These are phyloP conservation scores for Bhutanitis thaidina DNA, from an alignment of 2,888 invertebrate genomes.

Conservation along the genomic window DNA sequence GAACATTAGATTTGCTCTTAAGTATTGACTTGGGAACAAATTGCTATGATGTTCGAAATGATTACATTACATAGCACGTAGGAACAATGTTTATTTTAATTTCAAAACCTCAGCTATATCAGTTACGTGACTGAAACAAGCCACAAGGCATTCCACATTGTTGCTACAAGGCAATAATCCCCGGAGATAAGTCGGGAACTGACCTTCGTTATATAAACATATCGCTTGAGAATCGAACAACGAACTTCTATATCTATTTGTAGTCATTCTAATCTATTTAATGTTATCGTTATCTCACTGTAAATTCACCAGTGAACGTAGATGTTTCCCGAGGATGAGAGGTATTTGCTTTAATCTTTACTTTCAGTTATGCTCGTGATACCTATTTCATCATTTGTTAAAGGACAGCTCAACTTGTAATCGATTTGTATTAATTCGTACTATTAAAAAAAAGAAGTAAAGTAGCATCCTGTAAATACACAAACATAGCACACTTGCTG, in stretches of 20 bases:
- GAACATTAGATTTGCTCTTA: too few relatives aligned
- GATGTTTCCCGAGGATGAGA: not conserved
- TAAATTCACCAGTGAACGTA: not conserved
- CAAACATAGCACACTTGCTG: too few relatives aligned
- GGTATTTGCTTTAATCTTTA: too few relatives aligned
- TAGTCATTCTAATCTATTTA: not conserved
- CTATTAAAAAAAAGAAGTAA: too few relatives aligned
- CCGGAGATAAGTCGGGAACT: not conserved
- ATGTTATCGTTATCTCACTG: conserved; percentile 3
- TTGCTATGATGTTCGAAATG: too few relatives aligned
- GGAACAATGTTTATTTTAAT: conserved; percentile 16
- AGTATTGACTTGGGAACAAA: too few relatives aligned
- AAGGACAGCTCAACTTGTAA: too few relatives aligned
- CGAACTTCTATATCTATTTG: not conserved
- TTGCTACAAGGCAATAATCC: conserved; percentile 35
- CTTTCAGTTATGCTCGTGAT: too few relatives aligned
- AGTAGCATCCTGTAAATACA: too few relatives aligned
- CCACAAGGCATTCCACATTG: conserved; percentile 31
- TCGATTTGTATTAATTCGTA: too few relatives aligned
- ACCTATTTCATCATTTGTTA: too few relatives aligned
- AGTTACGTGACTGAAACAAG: conserved; percentile 42
- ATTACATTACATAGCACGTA: conserved; percentile 4
- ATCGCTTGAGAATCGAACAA: not conserved
- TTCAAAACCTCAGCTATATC: conserved; percentile 26
- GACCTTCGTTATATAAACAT: conserved; percentile 6